phyloP scores from a whole-genome alignment of 30 jellyfish, hydroid and myxozoan species.

The Rhopilema esculentum region DNA sequence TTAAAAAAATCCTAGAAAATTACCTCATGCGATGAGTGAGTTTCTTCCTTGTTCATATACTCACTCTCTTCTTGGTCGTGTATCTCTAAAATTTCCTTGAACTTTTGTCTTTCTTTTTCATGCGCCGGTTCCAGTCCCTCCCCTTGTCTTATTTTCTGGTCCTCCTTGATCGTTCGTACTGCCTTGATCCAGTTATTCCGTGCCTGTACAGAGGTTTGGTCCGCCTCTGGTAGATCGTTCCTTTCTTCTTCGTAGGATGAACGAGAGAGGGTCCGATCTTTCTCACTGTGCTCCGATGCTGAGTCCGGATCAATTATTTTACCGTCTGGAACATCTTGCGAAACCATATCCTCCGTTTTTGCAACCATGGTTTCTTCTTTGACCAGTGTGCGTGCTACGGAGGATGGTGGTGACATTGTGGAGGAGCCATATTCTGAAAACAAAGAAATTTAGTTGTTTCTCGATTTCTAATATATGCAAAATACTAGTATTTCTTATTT shows the following conservation, averaged over 20 bases:
- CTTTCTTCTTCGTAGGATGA: conserved; percentile 13
- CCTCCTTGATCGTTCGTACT: conserved; percentile 17
- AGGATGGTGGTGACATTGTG: background rate
- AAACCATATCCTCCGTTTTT: background rate
- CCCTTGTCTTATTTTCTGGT: background rate
- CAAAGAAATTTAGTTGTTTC: too few relatives aligned
- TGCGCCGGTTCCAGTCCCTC: conserved; percentile 17
- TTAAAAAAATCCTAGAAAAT: too few relatives aligned
- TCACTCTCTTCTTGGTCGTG: too few relatives aligned
- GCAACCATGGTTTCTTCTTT: background rate
- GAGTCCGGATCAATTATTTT: background rate
- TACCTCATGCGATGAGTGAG: too few relatives aligned
- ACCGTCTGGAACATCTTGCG: background rate
- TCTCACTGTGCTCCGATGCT: conserved; percentile 49
- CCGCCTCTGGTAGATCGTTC: conserved; percentile 62
- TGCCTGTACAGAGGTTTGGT: conserved; percentile 54
- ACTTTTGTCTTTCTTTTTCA: conserved; percentile 38
- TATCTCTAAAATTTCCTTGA: conserved; percentile 47
- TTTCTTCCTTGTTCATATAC: background rate
- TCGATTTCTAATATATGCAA: too few relatives aligned
- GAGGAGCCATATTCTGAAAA: background rate
- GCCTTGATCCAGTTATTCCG: conserved; percentile 63
- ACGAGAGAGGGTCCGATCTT: background rate
- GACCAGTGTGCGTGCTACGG: too few relatives aligned
- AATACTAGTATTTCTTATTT: too few relatives aligned